phyloP scores from a whole-genome alignment of 1,140 invertebrate genomes.

The Radopholus similis region DNA sequence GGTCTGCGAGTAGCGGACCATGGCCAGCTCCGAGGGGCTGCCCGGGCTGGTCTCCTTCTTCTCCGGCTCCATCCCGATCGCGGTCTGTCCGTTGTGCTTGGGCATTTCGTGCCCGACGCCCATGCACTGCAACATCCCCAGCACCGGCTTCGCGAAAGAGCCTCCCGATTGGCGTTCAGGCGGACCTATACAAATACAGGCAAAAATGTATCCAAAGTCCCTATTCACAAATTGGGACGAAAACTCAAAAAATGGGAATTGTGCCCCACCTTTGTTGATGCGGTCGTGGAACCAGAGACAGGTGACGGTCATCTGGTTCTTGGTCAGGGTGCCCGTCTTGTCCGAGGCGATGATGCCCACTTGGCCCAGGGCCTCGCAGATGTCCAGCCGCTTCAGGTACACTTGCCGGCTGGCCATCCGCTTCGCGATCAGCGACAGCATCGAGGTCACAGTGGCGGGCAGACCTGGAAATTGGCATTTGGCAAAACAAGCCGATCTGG shows the following conservation, averaged over 20 bases:
- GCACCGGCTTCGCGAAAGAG: no score
- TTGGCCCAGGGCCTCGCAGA: constrained; percentile 61
- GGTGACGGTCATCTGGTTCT: constrained; percentile 94
- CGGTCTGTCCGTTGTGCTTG: neutral
- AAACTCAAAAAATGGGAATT: neutral
- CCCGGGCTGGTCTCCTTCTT: constrained; percentile 33
- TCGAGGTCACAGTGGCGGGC: constrained; percentile 97
- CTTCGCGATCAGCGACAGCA: constrained; percentile 91
- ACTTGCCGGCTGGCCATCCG: constrained; percentile 94
- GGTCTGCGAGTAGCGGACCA: constrained; percentile 28
- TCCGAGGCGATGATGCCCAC: constrained; percentile 82
- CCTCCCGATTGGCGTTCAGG: neutral
- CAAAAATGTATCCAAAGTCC: neutral
- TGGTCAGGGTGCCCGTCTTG: constrained; percentile 96
- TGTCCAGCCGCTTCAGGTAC: constrained; percentile 94
- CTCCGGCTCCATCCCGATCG: constrained; percentile 5
- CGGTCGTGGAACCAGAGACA: constrained; percentile 52
- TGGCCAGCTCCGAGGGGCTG: constrained; percentile 48
- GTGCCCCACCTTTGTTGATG: constrained; percentile 40
- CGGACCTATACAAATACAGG: neutral
- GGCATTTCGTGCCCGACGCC: neutral
- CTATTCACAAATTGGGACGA: neutral
- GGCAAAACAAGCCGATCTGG: neutral
- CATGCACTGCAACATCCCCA: neutral
- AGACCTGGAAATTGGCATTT: constrained; percentile 66